Base-by-base conservation (phyloP, 1,140 invertebrate species). In the Drosophila pseudoananassae region DNA sequence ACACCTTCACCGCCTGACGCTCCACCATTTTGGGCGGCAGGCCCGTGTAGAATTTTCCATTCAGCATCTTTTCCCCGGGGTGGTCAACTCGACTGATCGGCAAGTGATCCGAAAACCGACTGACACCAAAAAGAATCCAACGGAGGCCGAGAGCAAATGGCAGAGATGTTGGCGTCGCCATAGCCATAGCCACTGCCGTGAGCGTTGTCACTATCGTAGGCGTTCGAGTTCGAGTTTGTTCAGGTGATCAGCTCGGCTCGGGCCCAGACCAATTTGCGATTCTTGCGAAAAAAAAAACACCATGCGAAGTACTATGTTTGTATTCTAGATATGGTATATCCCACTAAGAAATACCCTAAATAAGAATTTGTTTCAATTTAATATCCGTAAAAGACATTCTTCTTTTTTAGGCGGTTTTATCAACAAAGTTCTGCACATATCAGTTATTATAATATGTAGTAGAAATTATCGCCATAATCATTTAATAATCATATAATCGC, bases 21-120 rank as follows among this genome's bases (percentile, higher is more conserved):
- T 90, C 90, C 56, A 80, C 88, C 90, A 91, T 91, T 25, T 90
- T 81, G 53, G 90, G 90, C 61, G 90, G 90, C 71, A 91, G 66
- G 12, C 90, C 90, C 29, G 87, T 90, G 49, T 89, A 91, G 64
- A 91, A 91, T 43, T 91, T 91, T 20, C 90, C 90, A 36, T 91
- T 91, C 47, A 91, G 51, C 90, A 91, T 91, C 46, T 20, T 17
- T 36, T 10, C 10, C 49, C 5, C 36, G 15, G 9, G 25, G 27
- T 54, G 57, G 68, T 46, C 70, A 55, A 20, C 23, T 23, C 50
- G 40, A 76, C 73, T 56, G 73, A 60, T 63, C 27, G 31, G 59
- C 53, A 29, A 47, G 61, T 55, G 61, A 54, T 68, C 65, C 78
- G 51, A 78, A 66, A 64, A 64, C 66, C 78, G 57, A 88, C 78